phyloP scores from a whole-genome alignment of 2,797 vertebrate genomes.

The Coccyzus lansbergi region DNA sequence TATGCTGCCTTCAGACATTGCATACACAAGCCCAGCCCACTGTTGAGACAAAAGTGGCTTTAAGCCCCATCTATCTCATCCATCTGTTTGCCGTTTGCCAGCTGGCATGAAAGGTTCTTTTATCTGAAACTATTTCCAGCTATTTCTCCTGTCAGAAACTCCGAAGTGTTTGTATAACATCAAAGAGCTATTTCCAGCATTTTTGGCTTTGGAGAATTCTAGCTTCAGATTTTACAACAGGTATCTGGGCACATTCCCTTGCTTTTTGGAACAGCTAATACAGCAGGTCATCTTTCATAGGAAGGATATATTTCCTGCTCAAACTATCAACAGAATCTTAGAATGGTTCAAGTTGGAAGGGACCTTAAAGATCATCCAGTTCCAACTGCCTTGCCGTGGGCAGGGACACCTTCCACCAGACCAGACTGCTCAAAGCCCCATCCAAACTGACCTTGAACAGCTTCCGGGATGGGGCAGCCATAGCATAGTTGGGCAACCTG shows the following conservation, averaged over 20 bases:
- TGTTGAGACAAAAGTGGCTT: constrained; percentile 54
- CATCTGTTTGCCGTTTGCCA: constrained; percentile 40
- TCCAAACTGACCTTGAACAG: no score
- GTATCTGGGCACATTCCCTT: not conserved
- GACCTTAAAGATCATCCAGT: no score
- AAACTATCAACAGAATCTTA: not conserved
- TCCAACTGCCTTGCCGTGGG: no score
- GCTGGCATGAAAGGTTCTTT: constrained; percentile 18
- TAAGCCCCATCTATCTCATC: constrained; percentile 45
- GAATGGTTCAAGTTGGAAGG: no score
- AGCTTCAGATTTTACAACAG: not conserved
- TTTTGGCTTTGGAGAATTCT: not conserved
- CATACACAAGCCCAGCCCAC: not conserved
- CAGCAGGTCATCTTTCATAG: not conserved
- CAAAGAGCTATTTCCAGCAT: not conserved
- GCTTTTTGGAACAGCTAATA: not conserved
- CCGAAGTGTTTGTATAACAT: not conserved
- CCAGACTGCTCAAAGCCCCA: no score
- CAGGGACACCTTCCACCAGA: no score
- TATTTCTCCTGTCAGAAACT: constrained; percentile 37
- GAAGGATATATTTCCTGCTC: not conserved
- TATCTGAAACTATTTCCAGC: constrained; percentile 47
- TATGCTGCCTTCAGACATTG: constrained; percentile 21
- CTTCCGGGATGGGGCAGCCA: no score
- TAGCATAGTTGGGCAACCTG: no score